A percentile compares a stretch with the other conserved stretches of the same genome.
Conservation (phyloP, 2,797 vertebrate genomes). For the Bufotes viridis region DNA sequence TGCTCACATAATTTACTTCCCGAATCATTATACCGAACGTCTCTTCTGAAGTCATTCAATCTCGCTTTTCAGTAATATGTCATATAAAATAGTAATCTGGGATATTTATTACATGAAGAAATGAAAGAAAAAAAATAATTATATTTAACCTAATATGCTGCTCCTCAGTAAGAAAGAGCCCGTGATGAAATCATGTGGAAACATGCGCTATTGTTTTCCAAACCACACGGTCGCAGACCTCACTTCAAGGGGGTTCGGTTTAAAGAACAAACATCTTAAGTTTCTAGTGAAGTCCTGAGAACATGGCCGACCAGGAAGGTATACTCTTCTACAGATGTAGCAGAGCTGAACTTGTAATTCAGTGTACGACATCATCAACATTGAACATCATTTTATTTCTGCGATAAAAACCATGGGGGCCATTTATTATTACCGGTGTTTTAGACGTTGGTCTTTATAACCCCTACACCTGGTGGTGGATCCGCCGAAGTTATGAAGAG, state of each 20-base stretch:
- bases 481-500: no score
- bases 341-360: neutral
- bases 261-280: conserved; percentile 32
- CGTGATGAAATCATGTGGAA: conserved; percentile 49
- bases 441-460: no score
- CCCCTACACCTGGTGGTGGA: no score
- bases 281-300: neutral
- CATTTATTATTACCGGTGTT: no score
- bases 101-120: conserved; percentile 53
- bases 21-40: neutral
- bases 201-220: conserved; percentile 48
- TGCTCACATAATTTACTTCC: conserved; percentile 23
- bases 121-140: conserved; percentile 37
- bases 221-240: conserved; percentile 43
- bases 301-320: neutral
- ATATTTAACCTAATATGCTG: conserved; percentile 39
- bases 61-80: conserved; percentile 47
- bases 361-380: neutral
- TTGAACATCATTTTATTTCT: neutral
- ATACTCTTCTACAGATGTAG: neutral
- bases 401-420: no score
- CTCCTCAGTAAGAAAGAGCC: neutral
- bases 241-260: conserved; percentile 32
- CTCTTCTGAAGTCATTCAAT: conserved; percentile 43
- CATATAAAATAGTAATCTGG: conserved; percentile 44